These are phyloP conservation scores for Osmoderma eremita DNA, from an alignment of 2,888 invertebrate genomes.

Conservation along the genomic window DNA sequence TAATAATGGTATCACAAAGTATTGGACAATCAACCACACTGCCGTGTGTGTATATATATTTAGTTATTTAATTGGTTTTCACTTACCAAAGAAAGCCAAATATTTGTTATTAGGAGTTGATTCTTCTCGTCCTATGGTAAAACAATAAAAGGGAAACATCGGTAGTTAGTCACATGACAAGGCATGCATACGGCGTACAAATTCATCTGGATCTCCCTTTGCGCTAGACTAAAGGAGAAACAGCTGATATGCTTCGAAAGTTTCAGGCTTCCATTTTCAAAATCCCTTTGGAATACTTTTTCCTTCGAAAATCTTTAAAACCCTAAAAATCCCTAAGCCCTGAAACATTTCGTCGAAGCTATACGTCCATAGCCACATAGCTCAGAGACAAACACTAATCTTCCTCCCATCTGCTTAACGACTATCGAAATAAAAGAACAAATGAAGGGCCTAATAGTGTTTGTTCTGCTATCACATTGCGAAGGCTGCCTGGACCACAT, in stretches of 20 bases:
- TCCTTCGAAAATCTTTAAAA: background rate
- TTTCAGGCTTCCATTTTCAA: slow-evolving; percentile 32
- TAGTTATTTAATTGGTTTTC: slow-evolving; percentile 66
- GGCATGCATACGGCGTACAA: slow-evolving; percentile 60
- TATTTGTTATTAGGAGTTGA: slow-evolving; percentile 94
- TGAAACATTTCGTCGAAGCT: slow-evolving; percentile 51
- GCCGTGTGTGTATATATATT: slow-evolving; percentile 64
- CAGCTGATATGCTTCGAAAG: slow-evolving; percentile 48
- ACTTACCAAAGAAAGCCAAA: slow-evolving; percentile 96
- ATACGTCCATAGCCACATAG: slow-evolving; percentile 63
- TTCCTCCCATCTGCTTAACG: slow-evolving; percentile 38
- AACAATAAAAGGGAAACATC: slow-evolving; percentile 79
- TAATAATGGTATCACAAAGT: slow-evolving; percentile 29
- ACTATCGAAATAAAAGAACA: background rate
- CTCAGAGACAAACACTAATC: slow-evolving; percentile 60
- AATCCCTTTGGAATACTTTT: background rate
- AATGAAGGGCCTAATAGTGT: slow-evolving; percentile 52
- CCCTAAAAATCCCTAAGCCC: slow-evolving; percentile 26
- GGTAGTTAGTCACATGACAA: slow-evolving; percentile 65
- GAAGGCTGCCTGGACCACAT: slow-evolving; percentile 61
- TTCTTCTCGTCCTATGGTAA: slow-evolving; percentile 93
- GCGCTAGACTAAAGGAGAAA: slow-evolving; percentile 42
- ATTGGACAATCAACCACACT: slow-evolving; percentile 59
- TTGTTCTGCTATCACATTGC: slow-evolving; percentile 61
- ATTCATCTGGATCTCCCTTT: slow-evolving; percentile 25